Evolutionary conservation across 2,113 vertebrate genomes (phyloP).

Genomic region (Rhabdomys dilectus): DNA sequence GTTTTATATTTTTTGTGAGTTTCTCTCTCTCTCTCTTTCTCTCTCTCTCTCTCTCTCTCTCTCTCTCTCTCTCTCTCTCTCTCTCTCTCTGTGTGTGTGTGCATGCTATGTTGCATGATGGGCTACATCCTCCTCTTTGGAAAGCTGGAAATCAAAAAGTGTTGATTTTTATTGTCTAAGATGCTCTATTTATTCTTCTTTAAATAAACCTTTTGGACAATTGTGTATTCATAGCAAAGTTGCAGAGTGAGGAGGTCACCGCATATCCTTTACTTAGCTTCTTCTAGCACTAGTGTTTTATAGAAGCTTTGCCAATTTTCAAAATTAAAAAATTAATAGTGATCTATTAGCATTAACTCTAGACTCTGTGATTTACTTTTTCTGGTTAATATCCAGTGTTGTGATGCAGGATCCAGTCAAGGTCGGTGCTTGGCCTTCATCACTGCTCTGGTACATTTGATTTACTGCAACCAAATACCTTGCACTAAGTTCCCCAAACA

Average conservation of each 20-base stretch:
- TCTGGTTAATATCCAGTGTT: neutral
- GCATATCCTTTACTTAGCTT: neutral
- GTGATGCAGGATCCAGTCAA: neutral
- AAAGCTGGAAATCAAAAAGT: constrained; percentile 24
- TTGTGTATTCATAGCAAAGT: constrained; percentile 36
- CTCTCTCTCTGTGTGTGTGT: no score
- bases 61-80: no score
- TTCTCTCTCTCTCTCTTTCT: no score
- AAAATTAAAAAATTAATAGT: constrained; percentile 13
- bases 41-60: no score
- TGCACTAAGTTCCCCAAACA: neutral
- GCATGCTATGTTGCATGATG: neutral
- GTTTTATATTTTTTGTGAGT: neutral
- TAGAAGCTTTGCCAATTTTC: neutral
- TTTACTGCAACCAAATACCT: neutral
- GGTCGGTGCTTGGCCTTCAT: neutral
- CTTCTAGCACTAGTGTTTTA: neutral
- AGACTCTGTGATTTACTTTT: neutral
- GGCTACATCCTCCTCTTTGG: neutral
- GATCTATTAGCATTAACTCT: neutral
- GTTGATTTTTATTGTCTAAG: neutral
- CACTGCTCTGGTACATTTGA: neutral
- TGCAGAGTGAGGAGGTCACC: neutral
- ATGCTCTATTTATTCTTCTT: neutral
- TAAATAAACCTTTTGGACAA: neutral